Conservation (phyloP, 2,113 vertebrate genomes). For the Ictalurus furcatus region DNA sequence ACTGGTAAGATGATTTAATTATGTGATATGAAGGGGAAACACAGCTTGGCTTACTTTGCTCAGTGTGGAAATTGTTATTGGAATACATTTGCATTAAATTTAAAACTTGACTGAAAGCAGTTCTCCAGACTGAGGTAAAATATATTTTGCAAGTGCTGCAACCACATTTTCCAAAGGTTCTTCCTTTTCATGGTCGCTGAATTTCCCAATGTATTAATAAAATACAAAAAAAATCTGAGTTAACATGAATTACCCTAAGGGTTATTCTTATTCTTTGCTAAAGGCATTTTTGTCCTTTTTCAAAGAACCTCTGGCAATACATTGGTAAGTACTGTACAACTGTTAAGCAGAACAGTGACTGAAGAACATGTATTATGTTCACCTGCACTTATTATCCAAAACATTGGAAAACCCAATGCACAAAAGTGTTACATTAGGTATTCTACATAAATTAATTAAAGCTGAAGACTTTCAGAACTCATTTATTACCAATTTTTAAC, state of each 20-base stretch:
- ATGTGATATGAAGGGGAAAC: conserved; percentile 10
- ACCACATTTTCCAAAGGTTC: neutral
- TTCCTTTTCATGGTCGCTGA: neutral
- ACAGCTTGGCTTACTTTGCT: neutral
- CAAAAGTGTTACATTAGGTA: neutral
- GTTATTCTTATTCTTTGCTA: neutral
- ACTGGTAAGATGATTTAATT: neutral
- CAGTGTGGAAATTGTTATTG: neutral
- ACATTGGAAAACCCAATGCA: neutral
- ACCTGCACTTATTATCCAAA: neutral
- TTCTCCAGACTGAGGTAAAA: neutral
- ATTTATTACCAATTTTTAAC: neutral
- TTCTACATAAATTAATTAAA: neutral
- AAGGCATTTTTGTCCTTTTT: neutral
- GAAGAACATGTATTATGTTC: neutral
- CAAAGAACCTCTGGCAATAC: neutral
- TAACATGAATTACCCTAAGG: neutral
- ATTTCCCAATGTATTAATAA: neutral
- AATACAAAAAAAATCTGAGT: neutral
- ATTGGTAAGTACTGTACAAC: neutral
- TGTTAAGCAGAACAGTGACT: neutral
- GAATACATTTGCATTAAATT: neutral
- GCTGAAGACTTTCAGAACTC: neutral
- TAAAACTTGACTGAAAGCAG: neutral
- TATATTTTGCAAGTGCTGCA: neutral